phyloP scores from a whole-genome alignment of 2,113 vertebrate genomes.

The Leptocoma aspasia region DNA sequence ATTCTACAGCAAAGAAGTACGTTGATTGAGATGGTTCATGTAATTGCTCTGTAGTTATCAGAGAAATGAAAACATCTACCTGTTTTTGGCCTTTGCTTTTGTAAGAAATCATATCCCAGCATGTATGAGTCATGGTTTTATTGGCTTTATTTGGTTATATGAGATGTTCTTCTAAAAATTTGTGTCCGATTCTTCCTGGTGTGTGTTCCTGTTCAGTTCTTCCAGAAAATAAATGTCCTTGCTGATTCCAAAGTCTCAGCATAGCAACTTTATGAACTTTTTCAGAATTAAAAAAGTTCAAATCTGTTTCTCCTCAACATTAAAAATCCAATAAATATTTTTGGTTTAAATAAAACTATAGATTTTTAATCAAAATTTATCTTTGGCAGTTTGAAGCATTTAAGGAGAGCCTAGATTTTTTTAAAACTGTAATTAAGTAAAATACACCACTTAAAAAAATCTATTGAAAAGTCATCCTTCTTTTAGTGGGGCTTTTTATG shows the following conservation, averaged over 20 bases:
- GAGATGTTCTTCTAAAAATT: neutral
- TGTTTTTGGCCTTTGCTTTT: neutral
- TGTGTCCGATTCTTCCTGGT: neutral
- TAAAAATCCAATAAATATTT: neutral
- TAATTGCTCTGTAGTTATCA: neutral
- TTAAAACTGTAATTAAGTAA: neutral
- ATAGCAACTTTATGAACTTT: neutral
- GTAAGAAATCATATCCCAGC: neutral
- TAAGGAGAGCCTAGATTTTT: neutral
- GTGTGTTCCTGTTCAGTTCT: neutral
- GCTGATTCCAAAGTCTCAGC: neutral
- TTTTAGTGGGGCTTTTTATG: neutral
- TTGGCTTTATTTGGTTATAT: neutral
- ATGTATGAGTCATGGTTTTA: neutral
- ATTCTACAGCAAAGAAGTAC: neutral
- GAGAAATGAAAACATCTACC: neutral
- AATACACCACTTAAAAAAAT: neutral
- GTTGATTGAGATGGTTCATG: neutral
- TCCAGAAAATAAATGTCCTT: neutral
- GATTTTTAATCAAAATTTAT: neutral
- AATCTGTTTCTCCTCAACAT: neutral
- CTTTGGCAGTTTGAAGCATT: neutral
- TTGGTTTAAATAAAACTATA: neutral
- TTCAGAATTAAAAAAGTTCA: neutral
- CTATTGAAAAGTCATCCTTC: neutral